Base-by-base conservation (phyloP, 2,888 invertebrate genomes). In the Tachina fera region DNA sequence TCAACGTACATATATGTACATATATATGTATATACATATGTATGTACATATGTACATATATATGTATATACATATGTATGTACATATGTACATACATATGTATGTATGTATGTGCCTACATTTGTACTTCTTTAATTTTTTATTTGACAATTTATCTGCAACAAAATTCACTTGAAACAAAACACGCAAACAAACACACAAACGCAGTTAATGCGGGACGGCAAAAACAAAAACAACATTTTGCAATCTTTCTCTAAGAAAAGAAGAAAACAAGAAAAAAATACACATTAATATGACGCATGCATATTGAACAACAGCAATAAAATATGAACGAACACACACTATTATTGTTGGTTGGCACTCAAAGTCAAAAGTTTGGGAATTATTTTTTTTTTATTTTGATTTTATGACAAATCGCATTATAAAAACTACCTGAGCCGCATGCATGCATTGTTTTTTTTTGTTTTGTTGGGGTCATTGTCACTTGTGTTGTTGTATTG, bases 131-230 rank as follows among this genome's bases (percentile, higher is more conserved):
- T 60, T 41, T 51, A 51, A 61, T 19, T 45, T 53, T 68, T 63
- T 63, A 41, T 72, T 81, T 81, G 67, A 71, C 61, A 76, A 71
- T 72, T 78, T 78, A 72, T 83, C 71, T 68, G 65, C 47, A 53
- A 79, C 47, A 61, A 71, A 31, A 56, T 19, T 13, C 49, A 70
- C 43, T 76, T 71, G 39, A 63, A 72, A 63, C 43, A 70, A 76
- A 61, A 71, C 43, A 61, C 45, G 4, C 31, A 31, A 2, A 67
- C 72, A 41, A 56, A 61, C 41, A 31, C 31, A 31, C 31, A 31
- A 2, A 67, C 74, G 49, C 56, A 51, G 51, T 53, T 61, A 70
- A 61, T 51, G 47, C 67, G 75, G 16, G 16, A 45, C 10, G 22
- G 16, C 13, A 45, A 13, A 41, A 41, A 45, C 1, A 45, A 14